These are phyloP conservation scores for Mya arenaria DNA, from an alignment of 1,140 invertebrate species.

Conservation along the genomic window DNA sequence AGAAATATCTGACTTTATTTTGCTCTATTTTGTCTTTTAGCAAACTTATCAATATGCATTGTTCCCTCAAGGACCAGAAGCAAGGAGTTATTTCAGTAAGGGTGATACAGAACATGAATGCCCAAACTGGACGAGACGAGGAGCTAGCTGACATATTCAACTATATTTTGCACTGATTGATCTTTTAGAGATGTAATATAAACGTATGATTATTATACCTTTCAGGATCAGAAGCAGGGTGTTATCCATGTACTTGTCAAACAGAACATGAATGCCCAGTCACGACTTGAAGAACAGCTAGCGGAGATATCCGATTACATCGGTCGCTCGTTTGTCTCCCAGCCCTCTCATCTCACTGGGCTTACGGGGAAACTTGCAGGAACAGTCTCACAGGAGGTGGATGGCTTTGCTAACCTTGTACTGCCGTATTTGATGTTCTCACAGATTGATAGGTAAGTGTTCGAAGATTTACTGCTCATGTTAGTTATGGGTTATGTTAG, in stretches of 20 bases:
- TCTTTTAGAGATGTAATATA: no score
- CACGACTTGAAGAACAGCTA: conserved; percentile 62
- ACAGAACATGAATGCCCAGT: conserved; percentile 64
- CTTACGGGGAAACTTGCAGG: conserved; percentile 50
- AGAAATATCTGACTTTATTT: no score
- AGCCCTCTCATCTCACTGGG: conserved; percentile 46
- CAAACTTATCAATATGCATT: no score
- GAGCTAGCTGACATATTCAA: conserved; percentile 66
- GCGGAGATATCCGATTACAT: conserved; percentile 63
- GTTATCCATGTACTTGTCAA: conserved; percentile 67
- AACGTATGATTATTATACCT: no score
- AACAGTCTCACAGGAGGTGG: conserved; percentile 57
- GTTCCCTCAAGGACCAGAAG: conserved; percentile 71
- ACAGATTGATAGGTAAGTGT: conserved; percentile 62
- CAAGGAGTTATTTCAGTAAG: conserved; percentile 68
- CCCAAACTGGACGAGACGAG: conserved; percentile 59
- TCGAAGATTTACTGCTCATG: no score
- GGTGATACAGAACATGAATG: conserved; percentile 66
- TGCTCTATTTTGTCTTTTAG: no score
- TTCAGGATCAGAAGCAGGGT: conserved; percentile 70
- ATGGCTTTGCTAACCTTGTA: conserved; percentile 59
- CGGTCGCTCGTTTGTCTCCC: conserved; percentile 45
- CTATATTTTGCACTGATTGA: no score
- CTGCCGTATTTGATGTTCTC: conserved; percentile 62
- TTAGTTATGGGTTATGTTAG: no score